Evolutionary conservation across 2,113 vertebrate species (phyloP).

Genomic region (pig (Sus scrofa)): DNA sequence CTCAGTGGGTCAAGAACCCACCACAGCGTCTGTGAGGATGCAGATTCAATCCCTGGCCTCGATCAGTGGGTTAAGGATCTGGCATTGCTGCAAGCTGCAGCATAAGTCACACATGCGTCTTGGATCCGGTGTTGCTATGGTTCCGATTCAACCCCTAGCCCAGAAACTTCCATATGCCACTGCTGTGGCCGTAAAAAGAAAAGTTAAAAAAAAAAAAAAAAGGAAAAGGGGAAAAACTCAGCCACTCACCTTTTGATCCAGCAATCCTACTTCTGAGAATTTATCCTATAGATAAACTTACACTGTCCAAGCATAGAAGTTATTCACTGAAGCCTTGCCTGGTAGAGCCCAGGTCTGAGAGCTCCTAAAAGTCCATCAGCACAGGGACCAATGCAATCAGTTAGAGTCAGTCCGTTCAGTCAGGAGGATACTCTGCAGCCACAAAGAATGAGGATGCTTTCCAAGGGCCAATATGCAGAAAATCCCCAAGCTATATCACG

Average conservation of each 20-base stretch:
- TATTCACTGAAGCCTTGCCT: not conserved
- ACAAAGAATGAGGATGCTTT: accelerated
- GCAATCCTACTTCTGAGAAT: not conserved
- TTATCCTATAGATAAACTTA: not conserved
- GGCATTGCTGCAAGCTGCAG: too few species aligned
- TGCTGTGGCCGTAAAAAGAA: too few species aligned
- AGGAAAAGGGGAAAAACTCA: too few species aligned
- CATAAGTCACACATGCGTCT: too few species aligned
- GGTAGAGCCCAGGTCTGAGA: not conserved
- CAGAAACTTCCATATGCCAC: too few species aligned
- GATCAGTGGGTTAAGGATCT: too few species aligned
- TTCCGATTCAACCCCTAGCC: too few species aligned
- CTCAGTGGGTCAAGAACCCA: too few species aligned
- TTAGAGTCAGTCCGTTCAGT: not conserved
- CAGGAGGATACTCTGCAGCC: not conserved
- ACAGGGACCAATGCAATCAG: not conserved
- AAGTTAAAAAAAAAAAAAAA: too few species aligned
- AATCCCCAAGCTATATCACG: not conserved
- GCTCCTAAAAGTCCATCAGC: not conserved
- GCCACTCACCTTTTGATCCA: accelerated
- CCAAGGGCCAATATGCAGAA: accelerated
- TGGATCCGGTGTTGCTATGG: too few species aligned
- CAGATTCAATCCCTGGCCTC: too few species aligned
- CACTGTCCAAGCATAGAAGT: not conserved
- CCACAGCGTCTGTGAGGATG: too few species aligned